phyloP scores from a whole-genome alignment of 2,888 invertebrate genomes.

The Mythimna ferrago region DNA sequence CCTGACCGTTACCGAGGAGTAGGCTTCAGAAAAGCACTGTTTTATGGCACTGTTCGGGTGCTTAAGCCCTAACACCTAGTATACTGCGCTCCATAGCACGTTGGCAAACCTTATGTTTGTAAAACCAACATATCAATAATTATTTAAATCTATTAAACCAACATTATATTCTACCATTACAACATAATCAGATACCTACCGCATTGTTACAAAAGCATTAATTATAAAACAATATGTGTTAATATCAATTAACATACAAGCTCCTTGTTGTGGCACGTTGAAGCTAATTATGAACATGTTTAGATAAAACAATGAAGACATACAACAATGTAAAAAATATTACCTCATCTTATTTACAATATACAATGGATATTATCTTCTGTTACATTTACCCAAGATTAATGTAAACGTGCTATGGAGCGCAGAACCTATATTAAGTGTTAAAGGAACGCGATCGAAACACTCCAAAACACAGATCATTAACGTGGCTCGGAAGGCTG shows the following conservation, averaged over 20 bases:
- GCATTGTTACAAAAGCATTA: constrained; percentile 1
- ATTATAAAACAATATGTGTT: neutral
- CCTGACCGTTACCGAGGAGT: too few relatives aligned
- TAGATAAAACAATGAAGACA: neutral
- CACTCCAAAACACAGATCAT: too few relatives aligned
- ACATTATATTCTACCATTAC: neutral
- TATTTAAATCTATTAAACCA: neutral
- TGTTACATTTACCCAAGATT: neutral
- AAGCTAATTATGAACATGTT: constrained; percentile 13
- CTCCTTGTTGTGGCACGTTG: neutral
- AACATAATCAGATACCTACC: neutral
- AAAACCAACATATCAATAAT: neutral
- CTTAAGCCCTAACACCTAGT: too few relatives aligned
- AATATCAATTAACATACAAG: neutral
- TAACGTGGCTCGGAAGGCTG: too few relatives aligned
- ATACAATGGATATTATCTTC: neutral
- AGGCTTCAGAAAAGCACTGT: too few relatives aligned
- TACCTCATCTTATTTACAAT: neutral
- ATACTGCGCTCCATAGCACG: too few relatives aligned
- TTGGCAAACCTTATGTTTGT: too few relatives aligned
- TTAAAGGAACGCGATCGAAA: too few relatives aligned
- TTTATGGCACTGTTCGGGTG: too few relatives aligned
- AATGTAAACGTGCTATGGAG: too few relatives aligned
- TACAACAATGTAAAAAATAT: constrained; percentile 4
- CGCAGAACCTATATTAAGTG: too few relatives aligned